Evolutionary conservation across 2,888 invertebrate genomes (phyloP).

Genomic region (Ochlodes sylvanus): DNA sequence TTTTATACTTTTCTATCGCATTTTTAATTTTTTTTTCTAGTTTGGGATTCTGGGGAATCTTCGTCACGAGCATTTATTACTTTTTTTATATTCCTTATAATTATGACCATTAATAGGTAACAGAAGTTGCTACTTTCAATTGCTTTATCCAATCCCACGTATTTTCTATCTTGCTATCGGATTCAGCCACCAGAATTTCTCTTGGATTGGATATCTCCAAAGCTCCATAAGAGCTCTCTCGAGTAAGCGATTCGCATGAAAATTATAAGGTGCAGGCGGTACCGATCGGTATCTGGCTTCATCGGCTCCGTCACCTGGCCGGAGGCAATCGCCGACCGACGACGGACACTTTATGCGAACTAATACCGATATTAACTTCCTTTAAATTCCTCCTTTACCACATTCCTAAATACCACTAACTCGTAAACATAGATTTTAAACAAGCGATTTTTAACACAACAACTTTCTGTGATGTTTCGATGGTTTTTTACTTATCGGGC

Average conservation of each 20-base stretch:
- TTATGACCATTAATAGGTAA: no score
- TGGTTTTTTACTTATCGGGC: no score
- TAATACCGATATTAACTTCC: constrained; percentile 65
- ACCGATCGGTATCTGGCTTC: constrained; percentile 69
- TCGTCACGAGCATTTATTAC: background rate
- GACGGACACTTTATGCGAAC: constrained; percentile 67
- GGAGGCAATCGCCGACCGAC: constrained; percentile 67
- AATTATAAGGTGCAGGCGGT: constrained; percentile 65
- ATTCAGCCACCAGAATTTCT: constrained; percentile 29
- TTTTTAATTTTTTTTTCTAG: background rate
- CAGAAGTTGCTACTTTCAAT: background rate
- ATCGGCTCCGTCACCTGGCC: constrained; percentile 73
- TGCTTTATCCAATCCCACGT: background rate
- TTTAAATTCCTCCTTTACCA: constrained; percentile 44
- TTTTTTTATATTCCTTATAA: background rate
- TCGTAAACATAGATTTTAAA: constrained; percentile 18
- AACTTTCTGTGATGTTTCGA: background rate
- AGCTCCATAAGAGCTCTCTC: constrained; percentile 40
- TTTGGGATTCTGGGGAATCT: no score
- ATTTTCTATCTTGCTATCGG: background rate
- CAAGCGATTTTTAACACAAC: background rate
- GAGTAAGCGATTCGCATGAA: constrained; percentile 47
- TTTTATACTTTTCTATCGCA: background rate
- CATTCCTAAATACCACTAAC: constrained; percentile 21
- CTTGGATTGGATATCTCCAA: constrained; percentile 36